Percentiles rank a stretch among this genome's conserved stretches.
Evolutionary conservation across 2,113 vertebrate genomes (phyloP).

Genomic region (Leuciscus idus): DNA sequence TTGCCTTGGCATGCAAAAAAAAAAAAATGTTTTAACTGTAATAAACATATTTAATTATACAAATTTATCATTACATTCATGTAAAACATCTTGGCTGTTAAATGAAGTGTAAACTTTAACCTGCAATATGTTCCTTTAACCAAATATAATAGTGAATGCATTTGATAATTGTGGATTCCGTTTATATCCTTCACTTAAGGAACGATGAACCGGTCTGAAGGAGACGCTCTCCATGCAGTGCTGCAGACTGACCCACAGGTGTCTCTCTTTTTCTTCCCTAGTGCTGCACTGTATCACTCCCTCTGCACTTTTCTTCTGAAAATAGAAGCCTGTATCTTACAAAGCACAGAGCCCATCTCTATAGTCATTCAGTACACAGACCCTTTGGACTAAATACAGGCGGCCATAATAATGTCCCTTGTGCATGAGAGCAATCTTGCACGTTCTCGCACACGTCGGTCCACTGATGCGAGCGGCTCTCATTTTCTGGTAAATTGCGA

Average conservation of each 20-base stretch:
- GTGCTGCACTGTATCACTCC: slow-evolving; percentile 40
- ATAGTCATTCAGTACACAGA: slow-evolving; percentile 50
- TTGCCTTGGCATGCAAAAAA: background rate
- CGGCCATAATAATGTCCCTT: slow-evolving; percentile 42
- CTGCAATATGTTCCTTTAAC: background rate
- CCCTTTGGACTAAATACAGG: slow-evolving; percentile 44
- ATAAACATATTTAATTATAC: background rate
- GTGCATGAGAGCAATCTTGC: slow-evolving; percentile 50
- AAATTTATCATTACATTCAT: background rate
- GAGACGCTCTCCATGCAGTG: slow-evolving; percentile 66
- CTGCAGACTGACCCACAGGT: slow-evolving; percentile 69
- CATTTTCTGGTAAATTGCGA: slow-evolving; percentile 57
- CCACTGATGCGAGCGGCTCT: slow-evolving; percentile 58
- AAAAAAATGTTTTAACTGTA: background rate
- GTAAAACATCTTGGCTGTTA: background rate
- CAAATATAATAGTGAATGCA: background rate
- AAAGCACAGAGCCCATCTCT: slow-evolving; percentile 39
- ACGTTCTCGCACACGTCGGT: slow-evolving; percentile 60
- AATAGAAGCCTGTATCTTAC: slow-evolving; percentile 34
- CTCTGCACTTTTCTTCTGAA: slow-evolving; percentile 43
- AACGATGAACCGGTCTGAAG: background rate
- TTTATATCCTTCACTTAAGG: background rate
- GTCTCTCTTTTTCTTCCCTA: slow-evolving; percentile 82
- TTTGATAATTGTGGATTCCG: background rate
- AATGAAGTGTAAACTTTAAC: background rate